phyloP scores from a whole-genome alignment of 2,888 invertebrate genomes.

The Sesia apiformis region DNA sequence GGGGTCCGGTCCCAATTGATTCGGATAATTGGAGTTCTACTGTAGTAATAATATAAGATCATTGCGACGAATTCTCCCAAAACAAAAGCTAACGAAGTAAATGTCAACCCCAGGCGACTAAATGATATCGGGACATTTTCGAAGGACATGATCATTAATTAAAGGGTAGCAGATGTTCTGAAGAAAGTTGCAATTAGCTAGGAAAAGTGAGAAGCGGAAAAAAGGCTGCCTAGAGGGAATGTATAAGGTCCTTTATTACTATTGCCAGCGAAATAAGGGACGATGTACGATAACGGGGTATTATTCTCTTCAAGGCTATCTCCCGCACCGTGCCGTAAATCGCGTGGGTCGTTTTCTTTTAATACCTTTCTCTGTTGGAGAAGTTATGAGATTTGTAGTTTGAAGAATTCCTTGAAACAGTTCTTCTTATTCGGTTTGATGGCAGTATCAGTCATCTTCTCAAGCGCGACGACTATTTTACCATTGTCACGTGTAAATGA shows the following conservation, averaged over 20 bases:
- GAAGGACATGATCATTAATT: constrained; percentile 49
- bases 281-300: constrained; percentile 1
- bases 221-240: constrained; percentile 24
- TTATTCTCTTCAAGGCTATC: constrained; percentile 4
- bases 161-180: constrained; percentile 55
- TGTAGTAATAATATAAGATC: no score
- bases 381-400: no score
- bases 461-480: no score
- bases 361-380: no score
- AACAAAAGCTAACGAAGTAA: background rate
- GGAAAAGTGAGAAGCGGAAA: constrained; percentile 17
- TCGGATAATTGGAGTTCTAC: no score
- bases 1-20: no score
- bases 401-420: no score
- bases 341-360: background rate
- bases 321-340: constrained; percentile 5
- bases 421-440: no score
- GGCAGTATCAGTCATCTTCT: no score
- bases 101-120: background rate
- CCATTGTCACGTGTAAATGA: no score
- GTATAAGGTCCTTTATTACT: constrained; percentile 30
- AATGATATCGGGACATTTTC: constrained; percentile 10
- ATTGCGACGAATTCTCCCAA: background rate
- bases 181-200: constrained; percentile 48
- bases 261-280: constrained; percentile 1